These are phyloP conservation scores for Hipposideros armiger DNA, from an alignment of 2,113 vertebrate genomes.

Conservation along the genomic window DNA sequence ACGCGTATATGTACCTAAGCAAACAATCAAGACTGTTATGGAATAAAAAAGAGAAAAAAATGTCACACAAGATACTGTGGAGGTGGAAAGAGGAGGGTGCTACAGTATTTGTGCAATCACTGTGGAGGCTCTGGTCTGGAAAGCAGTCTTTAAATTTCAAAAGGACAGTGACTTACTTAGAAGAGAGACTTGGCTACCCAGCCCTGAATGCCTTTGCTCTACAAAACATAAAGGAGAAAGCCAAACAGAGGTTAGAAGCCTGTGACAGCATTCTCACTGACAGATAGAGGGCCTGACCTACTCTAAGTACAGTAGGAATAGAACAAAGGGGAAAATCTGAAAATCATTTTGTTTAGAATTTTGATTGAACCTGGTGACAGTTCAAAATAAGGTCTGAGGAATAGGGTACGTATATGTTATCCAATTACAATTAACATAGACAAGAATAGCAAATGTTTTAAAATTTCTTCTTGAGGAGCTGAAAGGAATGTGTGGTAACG, in stretches of 20 bases:
- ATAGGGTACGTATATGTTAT: neutral
- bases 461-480: neutral
- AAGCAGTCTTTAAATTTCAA: neutral
- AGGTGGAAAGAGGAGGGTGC: rapidly evolving
- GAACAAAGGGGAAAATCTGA: neutral
- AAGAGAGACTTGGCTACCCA: neutral
- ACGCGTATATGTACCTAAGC: too few relatives aligned
- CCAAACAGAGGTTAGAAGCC: neutral
- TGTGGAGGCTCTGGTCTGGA: neutral
- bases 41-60: neutral
- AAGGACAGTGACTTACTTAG: neutral
- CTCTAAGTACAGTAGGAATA: neutral
- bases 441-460: neutral
- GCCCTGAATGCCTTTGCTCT: neutral
- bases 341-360: neutral
- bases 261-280: neutral
- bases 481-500: neutral
- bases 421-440: neutral
- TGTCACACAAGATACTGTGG: neutral
- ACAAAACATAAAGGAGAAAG: neutral
- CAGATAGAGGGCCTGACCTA: neutral
- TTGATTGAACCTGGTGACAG: neutral
- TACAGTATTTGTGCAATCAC: neutral
- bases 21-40: neutral
- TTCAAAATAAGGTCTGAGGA: neutral